phyloP scores from a whole-genome alignment of 2,797 vertebrate species.

The Tragelaphus oryx region DNA sequence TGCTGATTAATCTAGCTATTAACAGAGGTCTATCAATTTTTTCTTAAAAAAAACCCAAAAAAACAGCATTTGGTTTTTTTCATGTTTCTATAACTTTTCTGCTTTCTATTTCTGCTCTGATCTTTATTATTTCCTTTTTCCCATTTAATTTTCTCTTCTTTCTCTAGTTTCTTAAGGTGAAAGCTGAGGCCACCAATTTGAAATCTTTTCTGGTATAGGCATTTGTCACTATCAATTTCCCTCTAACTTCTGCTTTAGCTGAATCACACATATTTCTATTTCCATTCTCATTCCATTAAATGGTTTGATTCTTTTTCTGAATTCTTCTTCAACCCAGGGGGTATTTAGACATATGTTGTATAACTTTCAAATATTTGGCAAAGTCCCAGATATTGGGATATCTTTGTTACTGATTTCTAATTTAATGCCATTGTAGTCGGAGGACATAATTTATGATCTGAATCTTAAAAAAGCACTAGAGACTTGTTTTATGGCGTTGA shows the following conservation, averaged over 20 bases:
- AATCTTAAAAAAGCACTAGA: neutral
- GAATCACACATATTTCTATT: neutral
- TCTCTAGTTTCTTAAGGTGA: neutral
- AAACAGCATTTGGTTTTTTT: neutral
- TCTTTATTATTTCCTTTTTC: slow-evolving; percentile 20
- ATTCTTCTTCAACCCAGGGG: neutral
- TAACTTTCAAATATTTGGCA: neutral
- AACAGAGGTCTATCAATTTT: too few relatives aligned
- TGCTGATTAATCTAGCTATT: too few relatives aligned
- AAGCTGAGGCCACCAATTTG: neutral
- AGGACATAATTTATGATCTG: neutral
- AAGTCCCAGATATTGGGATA: neutral
- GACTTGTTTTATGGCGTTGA: neutral
- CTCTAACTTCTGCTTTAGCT: neutral
- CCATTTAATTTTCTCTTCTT: neutral
- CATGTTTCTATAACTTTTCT: slow-evolving; percentile 1
- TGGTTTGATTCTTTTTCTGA: neutral
- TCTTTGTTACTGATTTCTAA: neutral
- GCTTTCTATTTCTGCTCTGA: neutral
- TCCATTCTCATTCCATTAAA: neutral
- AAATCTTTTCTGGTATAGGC: neutral
- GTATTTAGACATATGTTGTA: neutral
- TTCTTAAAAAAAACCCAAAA: neutral
- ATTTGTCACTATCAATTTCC: neutral
- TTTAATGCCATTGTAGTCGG: neutral